Conservation (phyloP, 2,113 vertebrate species). For the Limnothrissa miodon region DNA sequence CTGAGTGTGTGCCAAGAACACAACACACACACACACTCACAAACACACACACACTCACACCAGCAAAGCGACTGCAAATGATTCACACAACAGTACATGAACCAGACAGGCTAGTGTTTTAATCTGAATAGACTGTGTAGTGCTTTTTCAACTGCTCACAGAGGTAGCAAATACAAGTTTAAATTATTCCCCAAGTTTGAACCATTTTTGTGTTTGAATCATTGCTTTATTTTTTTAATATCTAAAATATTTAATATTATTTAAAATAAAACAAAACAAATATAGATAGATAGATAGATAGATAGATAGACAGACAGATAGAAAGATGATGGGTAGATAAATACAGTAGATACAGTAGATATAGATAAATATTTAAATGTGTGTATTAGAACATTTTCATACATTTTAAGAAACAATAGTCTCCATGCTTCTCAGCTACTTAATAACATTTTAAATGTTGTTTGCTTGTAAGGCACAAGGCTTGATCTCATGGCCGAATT, state of each 20-base stretch:
- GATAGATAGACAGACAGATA: not conserved
- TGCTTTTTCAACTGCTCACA: not conserved
- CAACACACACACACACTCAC: conserved; percentile 42
- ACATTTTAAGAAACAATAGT: conserved; percentile 22
- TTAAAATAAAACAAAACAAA: not conserved
- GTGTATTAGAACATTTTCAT: conserved; percentile 31
- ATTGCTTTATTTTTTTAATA: not conserved
- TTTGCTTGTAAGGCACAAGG: not conserved
- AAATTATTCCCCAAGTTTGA: not conserved
- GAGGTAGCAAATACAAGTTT: not conserved
- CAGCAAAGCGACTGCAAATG: not conserved
- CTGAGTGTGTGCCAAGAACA: conserved; percentile 62
- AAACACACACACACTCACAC: conserved; percentile 35
- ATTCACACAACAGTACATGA: not conserved
- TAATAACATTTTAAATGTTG: not conserved
- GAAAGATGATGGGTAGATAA: conserved; percentile 27
- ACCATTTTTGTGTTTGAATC: not conserved
- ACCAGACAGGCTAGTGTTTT: not conserved
- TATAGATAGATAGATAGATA: not conserved
- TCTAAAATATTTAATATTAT: conserved; percentile 28
- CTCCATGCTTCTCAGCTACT: not conserved
- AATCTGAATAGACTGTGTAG: not conserved
- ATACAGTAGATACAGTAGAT: no score
- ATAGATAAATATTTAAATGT: conserved; percentile 20
- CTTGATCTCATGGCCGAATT: not conserved